These are phyloP conservation scores for Catocala fraxini DNA, from an alignment of 2,888 invertebrate genomes.

Conservation along the genomic window DNA sequence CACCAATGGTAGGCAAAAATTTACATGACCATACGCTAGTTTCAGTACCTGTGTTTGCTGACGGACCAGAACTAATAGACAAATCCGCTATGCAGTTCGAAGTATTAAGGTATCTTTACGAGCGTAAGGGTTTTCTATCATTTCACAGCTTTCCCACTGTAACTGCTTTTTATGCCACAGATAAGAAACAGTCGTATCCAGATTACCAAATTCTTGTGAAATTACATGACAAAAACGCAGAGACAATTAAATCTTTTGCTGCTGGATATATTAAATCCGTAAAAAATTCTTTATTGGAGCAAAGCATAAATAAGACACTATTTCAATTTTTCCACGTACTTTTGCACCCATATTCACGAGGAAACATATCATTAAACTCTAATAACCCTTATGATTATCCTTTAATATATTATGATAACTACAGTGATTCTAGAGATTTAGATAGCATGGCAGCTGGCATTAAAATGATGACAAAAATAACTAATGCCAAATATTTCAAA, in stretches of 20 bases:
- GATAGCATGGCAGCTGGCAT: conserved; percentile 19
- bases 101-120: conserved; percentile 26
- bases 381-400: conserved; percentile 60
- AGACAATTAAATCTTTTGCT: conserved; percentile 18
- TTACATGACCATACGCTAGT: conserved; percentile 36
- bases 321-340: conserved; percentile 5
- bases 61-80: conserved; percentile 7
- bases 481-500: conserved; percentile 31
- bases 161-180: conserved; percentile 20
- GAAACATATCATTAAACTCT: conserved; percentile 35
- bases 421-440: conserved; percentile 32
- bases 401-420: conserved; percentile 42
- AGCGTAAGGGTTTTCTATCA: conserved; percentile 32
- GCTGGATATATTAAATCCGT: conserved; percentile 26
- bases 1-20: conserved; percentile 41
- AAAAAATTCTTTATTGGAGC: conserved; percentile 28
- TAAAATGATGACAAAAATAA: conserved; percentile 14
- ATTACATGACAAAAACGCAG: conserved; percentile 2
- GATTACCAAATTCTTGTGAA: conserved; percentile 18
- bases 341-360: conserved; percentile 31
- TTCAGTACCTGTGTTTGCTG: conserved; percentile 20
- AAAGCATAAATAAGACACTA: conserved; percentile 27
- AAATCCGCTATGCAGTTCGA: conserved; percentile 17
- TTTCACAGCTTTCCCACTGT: neutral
- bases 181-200: conserved; percentile 13